These are phyloP conservation scores for Nycticorax nycticorax DNA, from an alignment of 2,113 vertebrate genomes.

Conservation along the genomic window DNA sequence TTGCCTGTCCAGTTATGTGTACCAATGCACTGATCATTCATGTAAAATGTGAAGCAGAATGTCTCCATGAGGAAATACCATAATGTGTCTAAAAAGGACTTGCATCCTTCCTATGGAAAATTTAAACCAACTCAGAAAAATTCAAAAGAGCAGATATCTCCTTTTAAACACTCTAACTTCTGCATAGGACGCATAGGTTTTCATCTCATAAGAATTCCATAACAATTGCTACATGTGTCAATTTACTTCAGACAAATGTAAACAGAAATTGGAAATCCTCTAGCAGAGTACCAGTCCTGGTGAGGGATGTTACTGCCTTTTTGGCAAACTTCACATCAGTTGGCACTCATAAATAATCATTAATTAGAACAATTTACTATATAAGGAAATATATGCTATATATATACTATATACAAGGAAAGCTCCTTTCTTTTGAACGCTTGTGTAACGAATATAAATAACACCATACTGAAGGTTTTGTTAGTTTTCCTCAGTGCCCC, in stretches of 20 bases:
- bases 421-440: neutral
- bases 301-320: neutral
- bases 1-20: neutral
- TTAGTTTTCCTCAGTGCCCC: neutral
- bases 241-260: neutral
- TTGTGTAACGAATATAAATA: neutral
- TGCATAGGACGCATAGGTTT: fast-evolving
- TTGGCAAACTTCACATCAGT: neutral
- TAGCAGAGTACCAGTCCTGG: neutral
- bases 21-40: neutral
- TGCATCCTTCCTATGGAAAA: neutral
- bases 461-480: neutral
- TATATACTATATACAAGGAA: neutral
- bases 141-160: neutral
- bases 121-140: neutral
- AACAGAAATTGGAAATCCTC: neutral
- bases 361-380: neutral
- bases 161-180: neutral
- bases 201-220: neutral
- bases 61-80: neutral
- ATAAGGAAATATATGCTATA: no score
- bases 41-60: neutral
- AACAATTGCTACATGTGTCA: neutral
- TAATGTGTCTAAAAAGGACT: neutral
- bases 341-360: neutral